These are phyloP conservation scores for Crematogaster levior DNA, from an alignment of 2,888 invertebrate genomes.

Conservation along the genomic window DNA sequence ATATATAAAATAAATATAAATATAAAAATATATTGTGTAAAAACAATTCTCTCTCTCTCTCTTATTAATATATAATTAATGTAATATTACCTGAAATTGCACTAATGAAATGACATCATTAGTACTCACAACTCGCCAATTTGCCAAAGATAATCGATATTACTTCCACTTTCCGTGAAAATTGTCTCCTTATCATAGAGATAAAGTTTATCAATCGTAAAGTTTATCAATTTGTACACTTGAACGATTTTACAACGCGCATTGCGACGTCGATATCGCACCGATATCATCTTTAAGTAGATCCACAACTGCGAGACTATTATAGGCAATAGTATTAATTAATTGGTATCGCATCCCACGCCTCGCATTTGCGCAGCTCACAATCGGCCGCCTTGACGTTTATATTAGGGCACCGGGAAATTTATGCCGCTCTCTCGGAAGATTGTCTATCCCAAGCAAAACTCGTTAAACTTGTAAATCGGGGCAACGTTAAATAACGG, in stretches of 20 bases:
- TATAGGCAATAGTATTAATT: constrained; percentile 26
- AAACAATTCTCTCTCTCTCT: background rate
- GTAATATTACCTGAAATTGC: background rate
- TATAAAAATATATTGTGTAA: background rate
- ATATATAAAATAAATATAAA: too few relatives aligned
- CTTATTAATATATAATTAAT: background rate
- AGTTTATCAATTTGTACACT: constrained; percentile 65
- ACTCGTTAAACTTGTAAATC: constrained; percentile 51
- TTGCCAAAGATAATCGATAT: constrained; percentile 20
- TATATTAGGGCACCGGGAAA: constrained; percentile 33
- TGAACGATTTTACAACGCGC: constrained; percentile 56
- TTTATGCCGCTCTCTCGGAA: constrained; percentile 28
- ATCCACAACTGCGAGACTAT: background rate
- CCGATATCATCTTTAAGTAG: background rate
- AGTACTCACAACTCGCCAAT: background rate
- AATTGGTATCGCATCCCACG: constrained; percentile 7
- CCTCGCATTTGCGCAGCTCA: constrained; percentile 11
- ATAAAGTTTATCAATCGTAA: constrained; percentile 66
- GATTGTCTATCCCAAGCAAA: constrained; percentile 42
- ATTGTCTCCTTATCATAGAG: constrained; percentile 4
- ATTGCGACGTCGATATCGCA: constrained; percentile 53
- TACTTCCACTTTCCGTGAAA: constrained; percentile 24
- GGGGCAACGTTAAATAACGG: constrained; percentile 18
- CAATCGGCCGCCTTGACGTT: constrained; percentile 34
- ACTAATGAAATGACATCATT: background rate